A percentile compares a stretch with the other conserved stretches of the same genome.
These are phyloP conservation scores for Diadophis punctatus DNA, from an alignment of 2,113 vertebrate species.

Conservation along the genomic window DNA sequence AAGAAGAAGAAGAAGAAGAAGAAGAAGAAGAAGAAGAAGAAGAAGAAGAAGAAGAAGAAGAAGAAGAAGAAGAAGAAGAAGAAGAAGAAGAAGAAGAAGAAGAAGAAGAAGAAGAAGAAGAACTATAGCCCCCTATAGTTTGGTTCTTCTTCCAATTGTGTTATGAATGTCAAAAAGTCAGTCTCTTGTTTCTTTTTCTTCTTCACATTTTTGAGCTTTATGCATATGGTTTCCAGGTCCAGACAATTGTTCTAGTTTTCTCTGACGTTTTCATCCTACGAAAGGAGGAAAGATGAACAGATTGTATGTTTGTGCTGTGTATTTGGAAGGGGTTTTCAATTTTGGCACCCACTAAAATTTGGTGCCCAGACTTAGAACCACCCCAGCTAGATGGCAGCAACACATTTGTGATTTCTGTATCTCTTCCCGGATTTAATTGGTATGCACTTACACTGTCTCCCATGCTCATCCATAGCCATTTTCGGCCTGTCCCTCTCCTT, in stretches of 20 bases:
- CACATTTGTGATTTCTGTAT: neutral
- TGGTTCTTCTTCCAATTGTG: neutral
- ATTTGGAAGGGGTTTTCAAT: neutral
- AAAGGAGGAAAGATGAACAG: neutral
- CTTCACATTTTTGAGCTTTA: neutral
- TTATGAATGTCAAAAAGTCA: neutral
- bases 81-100: no score
- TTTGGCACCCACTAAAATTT: neutral
- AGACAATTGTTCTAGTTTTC: neutral
- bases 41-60: neutral
- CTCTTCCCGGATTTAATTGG: neutral
- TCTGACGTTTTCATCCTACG: neutral
- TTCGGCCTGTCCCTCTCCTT: neutral
- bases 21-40: neutral
- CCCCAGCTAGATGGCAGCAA: neutral
- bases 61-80: no score
- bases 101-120: no score
- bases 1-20: neutral
- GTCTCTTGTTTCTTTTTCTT: neutral
- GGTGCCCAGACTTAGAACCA: neutral
- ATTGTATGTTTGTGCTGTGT: neutral
- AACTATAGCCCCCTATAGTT: neutral
- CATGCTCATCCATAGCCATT: neutral
- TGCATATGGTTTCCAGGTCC: neutral
- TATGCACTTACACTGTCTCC: neutral